Evolutionary conservation across 2,888 invertebrate species (phyloP).

Genomic region (Galeruca laticollis): DNA sequence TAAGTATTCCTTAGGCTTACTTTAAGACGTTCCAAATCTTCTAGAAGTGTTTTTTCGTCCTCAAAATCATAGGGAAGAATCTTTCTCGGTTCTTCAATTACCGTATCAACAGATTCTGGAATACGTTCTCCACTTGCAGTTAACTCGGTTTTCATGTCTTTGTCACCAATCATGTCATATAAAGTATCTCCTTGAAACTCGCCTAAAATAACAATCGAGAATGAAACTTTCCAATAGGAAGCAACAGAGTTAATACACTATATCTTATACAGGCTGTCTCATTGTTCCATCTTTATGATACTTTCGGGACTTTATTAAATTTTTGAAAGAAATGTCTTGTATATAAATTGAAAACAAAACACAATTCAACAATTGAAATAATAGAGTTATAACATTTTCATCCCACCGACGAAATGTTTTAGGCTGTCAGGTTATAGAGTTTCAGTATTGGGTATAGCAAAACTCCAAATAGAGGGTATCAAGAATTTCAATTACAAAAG

Average conservation of each 20-base stretch:
- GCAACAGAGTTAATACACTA: too few species aligned
- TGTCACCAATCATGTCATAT: slow-evolving; percentile 30
- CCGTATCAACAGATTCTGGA: slow-evolving; percentile 50
- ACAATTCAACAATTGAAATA: too few species aligned
- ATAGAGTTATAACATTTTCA: too few species aligned
- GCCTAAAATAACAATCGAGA: not conserved
- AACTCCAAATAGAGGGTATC: too few species aligned
- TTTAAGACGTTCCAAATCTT: slow-evolving; percentile 52
- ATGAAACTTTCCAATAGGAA: not conserved
- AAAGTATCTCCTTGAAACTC: slow-evolving; percentile 34
- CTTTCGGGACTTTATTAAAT: too few species aligned
- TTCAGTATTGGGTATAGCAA: too few species aligned
- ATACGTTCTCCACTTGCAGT: slow-evolving; percentile 19
- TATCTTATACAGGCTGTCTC: too few species aligned
- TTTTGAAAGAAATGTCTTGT: too few species aligned
- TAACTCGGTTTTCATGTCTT: slow-evolving; percentile 43
- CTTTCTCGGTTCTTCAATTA: slow-evolving; percentile 48
- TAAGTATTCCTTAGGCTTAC: slow-evolving; percentile 23
- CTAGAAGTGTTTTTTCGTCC: slow-evolving; percentile 47
- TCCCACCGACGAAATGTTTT: too few species aligned
- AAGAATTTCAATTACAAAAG: too few species aligned
- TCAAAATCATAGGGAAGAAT: slow-evolving; percentile 44
- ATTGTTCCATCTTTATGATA: not conserved
- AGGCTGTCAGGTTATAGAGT: too few species aligned
- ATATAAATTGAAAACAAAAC: too few species aligned